These are phyloP conservation scores for Ectemnius lituratus DNA, from an alignment of 2,888 invertebrate genomes.

Conservation along the genomic window DNA sequence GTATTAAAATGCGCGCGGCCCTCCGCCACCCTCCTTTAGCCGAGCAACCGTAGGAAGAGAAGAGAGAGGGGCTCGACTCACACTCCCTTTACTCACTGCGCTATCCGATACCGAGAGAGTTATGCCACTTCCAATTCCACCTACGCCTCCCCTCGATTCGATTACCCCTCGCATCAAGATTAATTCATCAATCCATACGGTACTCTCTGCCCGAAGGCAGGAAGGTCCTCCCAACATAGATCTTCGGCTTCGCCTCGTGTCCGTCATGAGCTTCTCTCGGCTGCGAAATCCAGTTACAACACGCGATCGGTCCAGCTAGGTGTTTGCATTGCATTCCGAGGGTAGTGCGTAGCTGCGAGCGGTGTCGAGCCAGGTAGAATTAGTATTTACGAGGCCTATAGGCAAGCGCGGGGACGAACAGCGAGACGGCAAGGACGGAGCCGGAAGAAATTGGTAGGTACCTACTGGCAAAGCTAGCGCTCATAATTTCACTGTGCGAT, in stretches of 20 bases:
- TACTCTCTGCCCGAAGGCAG: constrained; percentile 20
- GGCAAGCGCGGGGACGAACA: constrained; percentile 11
- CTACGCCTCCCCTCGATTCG: constrained; percentile 41
- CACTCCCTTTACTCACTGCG: constrained; percentile 8
- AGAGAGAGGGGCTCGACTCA: constrained; percentile 11
- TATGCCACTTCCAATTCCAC: neutral
- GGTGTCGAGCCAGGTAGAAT: constrained; percentile 26
- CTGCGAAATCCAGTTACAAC: too few species aligned
- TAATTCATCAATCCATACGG: constrained; percentile 50
- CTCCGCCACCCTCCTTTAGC: constrained; percentile 34
- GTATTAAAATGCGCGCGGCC: constrained; percentile 70
- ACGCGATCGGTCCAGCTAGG: too few species aligned
- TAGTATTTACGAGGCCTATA: constrained; percentile 25
- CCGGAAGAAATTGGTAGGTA: constrained; percentile 56
- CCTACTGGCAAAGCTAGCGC: constrained; percentile 25
- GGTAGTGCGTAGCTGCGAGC: too few species aligned
- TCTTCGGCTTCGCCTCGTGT: too few species aligned
- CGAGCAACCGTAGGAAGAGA: constrained; percentile 24
- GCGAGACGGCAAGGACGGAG: constrained; percentile 38
- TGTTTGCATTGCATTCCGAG: too few species aligned
- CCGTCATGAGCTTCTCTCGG: too few species aligned
- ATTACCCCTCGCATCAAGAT: constrained; percentile 53
- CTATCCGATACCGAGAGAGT: constrained; percentile 22
- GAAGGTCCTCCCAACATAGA: constrained; percentile 11
- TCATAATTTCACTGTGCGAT: constrained; percentile 44